Evolutionary conservation across 1,140 invertebrate species (phyloP), one percentile per base, ranked within the genome.

Genomic region (Saxidomus purpurata): DNA sequence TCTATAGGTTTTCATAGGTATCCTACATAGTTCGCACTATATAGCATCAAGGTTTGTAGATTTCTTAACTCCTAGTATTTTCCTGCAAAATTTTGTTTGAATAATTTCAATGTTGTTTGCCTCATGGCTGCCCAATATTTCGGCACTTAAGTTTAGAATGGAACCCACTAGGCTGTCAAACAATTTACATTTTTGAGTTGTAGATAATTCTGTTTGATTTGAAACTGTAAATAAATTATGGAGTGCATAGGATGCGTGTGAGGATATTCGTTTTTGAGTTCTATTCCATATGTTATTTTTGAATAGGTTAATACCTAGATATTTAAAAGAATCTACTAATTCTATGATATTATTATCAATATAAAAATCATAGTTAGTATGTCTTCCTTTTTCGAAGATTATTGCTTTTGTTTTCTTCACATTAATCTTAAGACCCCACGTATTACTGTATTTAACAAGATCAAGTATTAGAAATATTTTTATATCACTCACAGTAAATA

Each of bases 241-340:
- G 2, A 69, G 31, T 69, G 67, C 67, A 36, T n/a, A 69, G 19
- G 28, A 36, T 22, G 67, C 28, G 31, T 69, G 67, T 69, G 17
- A 17, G 31, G 67, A 17, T 17, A 69, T 69, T n/a, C 31, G 19
- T 31, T 69, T 69, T 69, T 69, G 67, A 28, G 19, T 69, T 34
- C 67, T 25, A 36, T 77, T 36, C 74, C 74, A 77, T 19, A 38
- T 47, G 17, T 36, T 28, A 36, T 77, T 77, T 77, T 40, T 77
- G 28, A 22, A 77, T 25, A 77, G 28, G 43, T 38, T 77, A 34
- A 77, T 36, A 25, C 40, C 74, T 22, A 77, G 43, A 47, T 77
- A 77, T 77, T 77, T 77, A 77, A 77, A 77, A 43, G 31, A 38
- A 40, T 77, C 28, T 6, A 77, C 74, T 43, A 77, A 19, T 22